These are phyloP conservation scores for Netelia fuscicornis DNA, from an alignment of 2,888 invertebrate genomes.

Conservation along the genomic window DNA sequence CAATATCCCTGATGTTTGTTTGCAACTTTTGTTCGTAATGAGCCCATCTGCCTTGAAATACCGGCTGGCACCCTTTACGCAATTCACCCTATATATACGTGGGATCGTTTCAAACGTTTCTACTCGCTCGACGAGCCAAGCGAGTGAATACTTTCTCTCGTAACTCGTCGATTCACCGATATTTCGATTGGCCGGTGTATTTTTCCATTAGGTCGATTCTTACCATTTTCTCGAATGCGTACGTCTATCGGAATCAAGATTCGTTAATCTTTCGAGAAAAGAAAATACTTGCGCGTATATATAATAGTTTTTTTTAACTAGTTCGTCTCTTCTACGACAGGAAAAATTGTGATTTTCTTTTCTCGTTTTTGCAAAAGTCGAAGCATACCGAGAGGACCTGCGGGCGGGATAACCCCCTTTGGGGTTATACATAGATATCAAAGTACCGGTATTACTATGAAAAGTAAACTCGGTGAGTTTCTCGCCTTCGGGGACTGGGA, in stretches of 20 bases:
- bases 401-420: not conserved
- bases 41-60: too few species aligned
- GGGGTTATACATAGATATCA: not conserved
- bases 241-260: slow-evolving; percentile 39
- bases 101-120: not conserved
- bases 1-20: too few species aligned
- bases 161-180: slow-evolving; percentile 33
- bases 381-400: too few species aligned
- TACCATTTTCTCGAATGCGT: not conserved
- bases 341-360: too few species aligned
- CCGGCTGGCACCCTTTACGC: too few species aligned
- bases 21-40: too few species aligned
- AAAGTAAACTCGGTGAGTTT: slow-evolving; percentile 67
- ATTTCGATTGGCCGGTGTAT: slow-evolving; percentile 11
- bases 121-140: slow-evolving; percentile 31
- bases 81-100: not conserved
- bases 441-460: slow-evolving; percentile 28
- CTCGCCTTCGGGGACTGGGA: slow-evolving; percentile 65
- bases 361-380: too few species aligned
- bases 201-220: slow-evolving; percentile 15
- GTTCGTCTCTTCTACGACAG: too few species aligned
- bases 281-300: too few species aligned
- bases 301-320: too few species aligned
- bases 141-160: slow-evolving; percentile 28
- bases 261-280: too few species aligned